Conservation (phyloP, 1,140 invertebrate genomes). For the Zaprionus ornatus region DNA sequence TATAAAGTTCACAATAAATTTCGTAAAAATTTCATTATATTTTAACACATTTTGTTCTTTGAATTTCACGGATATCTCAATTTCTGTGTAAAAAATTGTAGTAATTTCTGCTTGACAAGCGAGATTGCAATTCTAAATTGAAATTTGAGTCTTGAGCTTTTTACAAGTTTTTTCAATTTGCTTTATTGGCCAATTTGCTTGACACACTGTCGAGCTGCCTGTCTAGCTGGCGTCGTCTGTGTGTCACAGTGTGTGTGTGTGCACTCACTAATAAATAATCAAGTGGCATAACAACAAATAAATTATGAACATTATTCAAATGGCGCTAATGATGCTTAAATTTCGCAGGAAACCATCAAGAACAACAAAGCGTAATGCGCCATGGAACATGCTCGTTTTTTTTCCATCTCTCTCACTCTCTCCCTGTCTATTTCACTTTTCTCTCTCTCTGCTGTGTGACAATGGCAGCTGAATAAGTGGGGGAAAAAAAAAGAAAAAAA, state of each 20-base stretch:
- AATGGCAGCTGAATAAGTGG: constrained; percentile 30
- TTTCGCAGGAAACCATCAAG: constrained; percentile 14
- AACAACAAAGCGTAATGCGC: constrained; percentile 5
- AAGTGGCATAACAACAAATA: constrained; percentile 43
- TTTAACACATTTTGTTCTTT: neutral
- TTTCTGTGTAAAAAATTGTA: neutral
- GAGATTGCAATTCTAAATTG: neutral
- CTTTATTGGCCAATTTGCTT: constrained; percentile 7
- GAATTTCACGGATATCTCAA: neutral
- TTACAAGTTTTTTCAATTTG: constrained; percentile 7
- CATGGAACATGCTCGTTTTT: neutral
- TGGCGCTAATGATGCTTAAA: constrained; percentile 49
- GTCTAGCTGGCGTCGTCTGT: neutral
- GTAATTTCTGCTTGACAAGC: neutral
- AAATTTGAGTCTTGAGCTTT: neutral
- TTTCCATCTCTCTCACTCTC: neutral
- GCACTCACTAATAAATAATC: constrained; percentile 32
- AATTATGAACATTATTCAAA: constrained; percentile 48
- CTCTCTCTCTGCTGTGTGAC: constrained; percentile 22
- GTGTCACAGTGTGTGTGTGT: neutral
- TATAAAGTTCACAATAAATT: neutral
- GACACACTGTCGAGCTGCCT: neutral
- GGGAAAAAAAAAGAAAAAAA: constrained; percentile 8
- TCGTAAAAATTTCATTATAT: neutral
- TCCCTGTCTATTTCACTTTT: neutral